Base-by-base conservation (phyloP, 2,888 invertebrate species). In the Parascotia fuliginaria region DNA sequence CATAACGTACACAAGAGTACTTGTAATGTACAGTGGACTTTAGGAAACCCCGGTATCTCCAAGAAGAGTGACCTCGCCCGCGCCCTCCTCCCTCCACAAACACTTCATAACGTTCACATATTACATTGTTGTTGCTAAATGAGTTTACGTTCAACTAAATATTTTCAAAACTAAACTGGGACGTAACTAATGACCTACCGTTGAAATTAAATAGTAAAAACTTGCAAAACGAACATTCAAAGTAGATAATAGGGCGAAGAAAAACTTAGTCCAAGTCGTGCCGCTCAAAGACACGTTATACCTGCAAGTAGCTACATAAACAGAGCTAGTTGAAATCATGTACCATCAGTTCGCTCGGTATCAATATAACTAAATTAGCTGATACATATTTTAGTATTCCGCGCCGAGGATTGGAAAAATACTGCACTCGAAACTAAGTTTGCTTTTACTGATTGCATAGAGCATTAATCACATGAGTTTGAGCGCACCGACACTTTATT, bases 41-140 rank as follows among this genome's bases (percentile, higher is more conserved):
- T 11, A 29, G 29, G 11, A 29, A 29, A 29, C 11, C 29, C 3
- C 11, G 12, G 29, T 11, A 11, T 29, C 12, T 29, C 5, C 6
- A 11, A 29, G 6, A 7, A 27, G 9, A n/a, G n/a, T n/a, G n/a
- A n/a, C n/a, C 9, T 9, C 3, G 9, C 3, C n/a, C 27, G 3
- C 12, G 6, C 22, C 3, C 11, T 42, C 19, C 16, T 3, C 12
- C 34, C 27, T 16, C 42, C 16, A 28, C 42, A 34, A 36, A 42
- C 34, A 28, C 34, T 42, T 28, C 12, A 19, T 16, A 34, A 34
- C 19, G 34, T 42, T 28, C 12, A 36, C n/a, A 42, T 16, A 15
- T 42, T 16, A 34, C 42, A 9, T 9, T n/a, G 15, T 24, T 14
- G 27, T 9, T 13, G 5, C 11, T 28, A 42, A 42, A 42, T 42